These are phyloP conservation scores for Pedicia rivosa DNA, from an alignment of 2,888 invertebrate genomes.

Conservation along the genomic window DNA sequence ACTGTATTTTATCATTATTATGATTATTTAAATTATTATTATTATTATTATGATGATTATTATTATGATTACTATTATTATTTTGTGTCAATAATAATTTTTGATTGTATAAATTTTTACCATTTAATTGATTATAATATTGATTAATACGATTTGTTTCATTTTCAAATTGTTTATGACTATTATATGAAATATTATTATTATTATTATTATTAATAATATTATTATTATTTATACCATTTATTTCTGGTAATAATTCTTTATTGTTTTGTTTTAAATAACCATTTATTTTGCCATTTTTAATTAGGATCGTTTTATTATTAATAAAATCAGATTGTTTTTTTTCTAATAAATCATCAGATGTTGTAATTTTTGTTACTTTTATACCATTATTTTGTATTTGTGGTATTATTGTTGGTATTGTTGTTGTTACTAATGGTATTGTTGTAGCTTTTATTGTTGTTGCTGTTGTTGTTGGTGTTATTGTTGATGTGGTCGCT, in stretches of 20 bases:
- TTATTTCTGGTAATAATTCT: background rate
- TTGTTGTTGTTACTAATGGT: background rate
- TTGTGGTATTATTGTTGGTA: background rate
- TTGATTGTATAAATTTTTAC: background rate
- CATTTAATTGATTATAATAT: slow-evolving; percentile 23
- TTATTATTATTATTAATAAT: slow-evolving; percentile 3
- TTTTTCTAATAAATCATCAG: background rate
- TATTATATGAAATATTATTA: slow-evolving; percentile 10
- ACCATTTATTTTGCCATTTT: background rate
- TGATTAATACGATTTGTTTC: slow-evolving; percentile 28
- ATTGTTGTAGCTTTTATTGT: background rate
- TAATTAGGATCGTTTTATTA: background rate
- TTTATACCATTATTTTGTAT: background rate
- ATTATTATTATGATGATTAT: background rate
- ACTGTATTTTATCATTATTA: too few species aligned
- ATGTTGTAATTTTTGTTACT: background rate
- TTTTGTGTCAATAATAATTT: background rate
- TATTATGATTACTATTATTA: background rate
- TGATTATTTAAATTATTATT: slow-evolving; percentile 8
- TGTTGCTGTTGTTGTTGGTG: slow-evolving; percentile 11
- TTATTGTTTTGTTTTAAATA: background rate
- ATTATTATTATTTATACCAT: slow-evolving; percentile 1
- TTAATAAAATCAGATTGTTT: background rate
- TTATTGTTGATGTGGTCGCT: slow-evolving; percentile 14
- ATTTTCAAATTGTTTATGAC: slow-evolving; percentile 28